Evolutionary conservation across 2,797 vertebrate genomes (phyloP).

Genomic region (Microctenopoma stevenorrisi): DNA sequence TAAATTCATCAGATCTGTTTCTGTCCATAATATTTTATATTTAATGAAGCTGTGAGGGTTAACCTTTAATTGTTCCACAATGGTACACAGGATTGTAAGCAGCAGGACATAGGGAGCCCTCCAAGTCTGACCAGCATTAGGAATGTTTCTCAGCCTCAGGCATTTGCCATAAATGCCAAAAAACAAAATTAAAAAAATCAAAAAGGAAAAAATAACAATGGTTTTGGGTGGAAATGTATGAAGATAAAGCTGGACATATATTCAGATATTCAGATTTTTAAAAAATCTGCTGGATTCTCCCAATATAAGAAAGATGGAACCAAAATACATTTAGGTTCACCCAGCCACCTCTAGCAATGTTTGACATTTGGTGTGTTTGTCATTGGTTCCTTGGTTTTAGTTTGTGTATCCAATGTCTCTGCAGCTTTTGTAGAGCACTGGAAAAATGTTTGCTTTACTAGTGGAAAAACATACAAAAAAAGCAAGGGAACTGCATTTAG

Average conservation of each 20-base stretch:
- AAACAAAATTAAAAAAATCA: not conserved
- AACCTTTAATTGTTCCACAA: conserved; percentile 27
- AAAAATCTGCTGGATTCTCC: conserved; percentile 12
- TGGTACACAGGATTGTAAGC: conserved; percentile 6
- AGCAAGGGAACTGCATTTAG: not conserved
- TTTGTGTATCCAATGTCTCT: conserved; percentile 36
- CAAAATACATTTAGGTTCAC: conserved; percentile 29
- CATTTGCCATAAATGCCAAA: not conserved
- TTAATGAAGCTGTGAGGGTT: conserved; percentile 21
- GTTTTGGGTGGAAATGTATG: not conserved
- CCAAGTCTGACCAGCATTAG: conserved; percentile 2
- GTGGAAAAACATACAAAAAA: conserved; percentile 1
- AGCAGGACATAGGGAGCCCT: conserved; percentile 7
- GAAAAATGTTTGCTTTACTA: conserved; percentile 35
- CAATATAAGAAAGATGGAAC: not conserved
- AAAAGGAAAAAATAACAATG: not conserved
- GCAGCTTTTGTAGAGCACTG: conserved; percentile 20
- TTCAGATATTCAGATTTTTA: conserved; percentile 1
- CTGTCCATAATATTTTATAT: conserved; percentile 28
- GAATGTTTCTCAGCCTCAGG: too few species aligned
- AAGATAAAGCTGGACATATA: conserved; percentile 12
- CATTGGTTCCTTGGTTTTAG: conserved; percentile 36
- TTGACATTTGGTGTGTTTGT: conserved; percentile 53
- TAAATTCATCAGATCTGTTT: conserved; percentile 2
- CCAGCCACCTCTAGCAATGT: conserved; percentile 26